These are phyloP conservation scores for Pelagia noctiluca DNA, from an alignment of 30 jellyfish, hydroid and myxozoan species.

Conservation along the genomic window DNA sequence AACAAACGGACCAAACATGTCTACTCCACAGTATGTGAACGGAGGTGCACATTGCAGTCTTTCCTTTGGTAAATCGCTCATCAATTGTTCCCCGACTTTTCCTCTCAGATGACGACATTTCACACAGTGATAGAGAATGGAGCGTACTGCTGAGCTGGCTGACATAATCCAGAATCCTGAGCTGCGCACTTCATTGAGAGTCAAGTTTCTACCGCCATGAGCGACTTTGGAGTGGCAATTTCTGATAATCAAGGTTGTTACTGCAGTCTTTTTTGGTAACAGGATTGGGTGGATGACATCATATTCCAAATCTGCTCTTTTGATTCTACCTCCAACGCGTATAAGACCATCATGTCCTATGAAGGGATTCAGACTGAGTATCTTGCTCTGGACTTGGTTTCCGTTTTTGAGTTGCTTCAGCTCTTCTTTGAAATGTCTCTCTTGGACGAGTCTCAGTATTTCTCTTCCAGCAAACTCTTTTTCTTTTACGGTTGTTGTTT, in stretches of 20 bases:
- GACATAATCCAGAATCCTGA: conserved; percentile 9
- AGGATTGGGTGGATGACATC: conserved; percentile 19
- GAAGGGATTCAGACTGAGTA: conserved; percentile 5
- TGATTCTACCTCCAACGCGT: conserved; percentile 14
- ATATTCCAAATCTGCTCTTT: conserved; percentile 8
- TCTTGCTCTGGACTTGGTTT: conserved; percentile 9
- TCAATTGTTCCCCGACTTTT: not conserved
- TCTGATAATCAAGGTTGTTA: conserved; percentile 9
- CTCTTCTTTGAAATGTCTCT: no score
- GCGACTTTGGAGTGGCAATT: conserved; percentile 21
- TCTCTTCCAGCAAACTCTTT: conserved; percentile 15
- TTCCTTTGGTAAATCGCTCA: conserved; percentile 44
- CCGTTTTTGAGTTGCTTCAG: conserved; percentile 8
- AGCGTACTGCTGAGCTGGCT: conserved; percentile 7
- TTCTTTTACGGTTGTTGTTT: conserved; percentile 7
- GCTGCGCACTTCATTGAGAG: not conserved
- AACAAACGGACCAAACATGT: conserved; percentile 24
- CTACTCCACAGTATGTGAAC: conserved; percentile 43
- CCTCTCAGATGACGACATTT: conserved; percentile 34
- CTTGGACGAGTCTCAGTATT: no score
- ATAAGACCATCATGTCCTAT: conserved; percentile 1
- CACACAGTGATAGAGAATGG: conserved; percentile 13
- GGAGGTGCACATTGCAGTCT: conserved; percentile 44
- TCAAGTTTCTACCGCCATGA: conserved; percentile 10
- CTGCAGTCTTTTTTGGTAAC: conserved; percentile 14